phyloP scores from a whole-genome alignment of 2,113 vertebrate species.

The Microcebus lehilahytsara region DNA sequence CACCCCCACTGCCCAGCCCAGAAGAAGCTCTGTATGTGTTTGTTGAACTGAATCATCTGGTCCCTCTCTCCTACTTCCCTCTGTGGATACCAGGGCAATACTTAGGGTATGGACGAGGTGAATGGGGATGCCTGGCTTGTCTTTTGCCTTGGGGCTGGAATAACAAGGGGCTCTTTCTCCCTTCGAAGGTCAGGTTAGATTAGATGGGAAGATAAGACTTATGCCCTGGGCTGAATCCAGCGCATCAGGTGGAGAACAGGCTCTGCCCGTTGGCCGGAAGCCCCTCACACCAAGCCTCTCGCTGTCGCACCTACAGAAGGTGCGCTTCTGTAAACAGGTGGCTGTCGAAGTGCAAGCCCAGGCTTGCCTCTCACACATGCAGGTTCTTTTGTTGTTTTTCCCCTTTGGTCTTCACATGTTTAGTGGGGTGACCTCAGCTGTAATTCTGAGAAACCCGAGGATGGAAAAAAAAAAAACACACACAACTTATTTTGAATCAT shows the following conservation, averaged over 20 bases:
- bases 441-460: constrained; percentile 79
- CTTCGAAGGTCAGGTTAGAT: neutral
- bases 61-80: neutral
- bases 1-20: neutral
- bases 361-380: constrained; percentile 21
- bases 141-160: fast-evolving
- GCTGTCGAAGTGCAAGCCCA: constrained; percentile 8
- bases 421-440: constrained; percentile 72
- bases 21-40: neutral
- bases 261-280: neutral
- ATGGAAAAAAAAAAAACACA: constrained; percentile 57
- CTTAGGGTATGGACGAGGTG: neutral
- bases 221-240: neutral
- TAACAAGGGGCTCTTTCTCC: neutral
- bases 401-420: constrained; percentile 57
- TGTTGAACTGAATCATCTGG: neutral
- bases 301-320: neutral
- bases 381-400: neutral
- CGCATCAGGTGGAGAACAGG: neutral
- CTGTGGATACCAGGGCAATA: neutral
- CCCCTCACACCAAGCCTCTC: neutral
- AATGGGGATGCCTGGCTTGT: neutral
- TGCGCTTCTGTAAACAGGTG: neutral
- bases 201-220: neutral
- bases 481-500: constrained; percentile 56